Base-by-base conservation (phyloP, 35 echinoderm and acorn worm species). In the Heliocidaris erythrogramma region DNA sequence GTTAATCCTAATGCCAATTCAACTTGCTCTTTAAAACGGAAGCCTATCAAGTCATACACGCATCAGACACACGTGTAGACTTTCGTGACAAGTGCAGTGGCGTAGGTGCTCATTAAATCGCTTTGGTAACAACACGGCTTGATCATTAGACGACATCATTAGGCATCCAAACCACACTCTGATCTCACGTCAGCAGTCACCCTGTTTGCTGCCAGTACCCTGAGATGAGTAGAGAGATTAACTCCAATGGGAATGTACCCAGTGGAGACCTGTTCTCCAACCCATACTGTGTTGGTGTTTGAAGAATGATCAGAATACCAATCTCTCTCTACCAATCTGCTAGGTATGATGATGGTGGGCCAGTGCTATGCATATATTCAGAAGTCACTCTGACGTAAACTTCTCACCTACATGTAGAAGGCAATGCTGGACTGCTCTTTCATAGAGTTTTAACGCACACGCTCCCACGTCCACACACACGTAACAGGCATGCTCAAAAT, bases 111-210 rank as follows among this genome's bases (percentile, higher is more conserved):
- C 87, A 89, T 89, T 89, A 89, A 47, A 89, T 89, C 32, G 47
- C 87, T 89, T n/a, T 89, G 87, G 87, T 5, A 89, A 89, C 87
- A n/a, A 89, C 47, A 89, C 87, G 31, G 87, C 87, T 32, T 16
- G 87, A 89, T 89, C 87, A 89, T 89, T 89, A 89, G 87, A 48
- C 31, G 87, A 30, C 87, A 89, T 89, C 87, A 89, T 89, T 89
- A 89, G 30, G 87, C 87, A 89, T 32, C 31, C 87, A 32, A 35
- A 89, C 87, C 87, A 89, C 87, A 89, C 11, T 78, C 30, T 2
- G 87, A 13, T 42, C 47, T 48, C 87, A 89, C 87, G 87, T 89
- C 87, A 89, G 11, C 87, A 89, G 87, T 88, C 47, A 13, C 86
- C n/a, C 31, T 88, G 86, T 89, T 89, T 89, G 42, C 87, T 14